These are phyloP conservation scores for Thamnaconus septentrionalis DNA, from an alignment of 2,113 vertebrate genomes.

Conservation along the genomic window DNA sequence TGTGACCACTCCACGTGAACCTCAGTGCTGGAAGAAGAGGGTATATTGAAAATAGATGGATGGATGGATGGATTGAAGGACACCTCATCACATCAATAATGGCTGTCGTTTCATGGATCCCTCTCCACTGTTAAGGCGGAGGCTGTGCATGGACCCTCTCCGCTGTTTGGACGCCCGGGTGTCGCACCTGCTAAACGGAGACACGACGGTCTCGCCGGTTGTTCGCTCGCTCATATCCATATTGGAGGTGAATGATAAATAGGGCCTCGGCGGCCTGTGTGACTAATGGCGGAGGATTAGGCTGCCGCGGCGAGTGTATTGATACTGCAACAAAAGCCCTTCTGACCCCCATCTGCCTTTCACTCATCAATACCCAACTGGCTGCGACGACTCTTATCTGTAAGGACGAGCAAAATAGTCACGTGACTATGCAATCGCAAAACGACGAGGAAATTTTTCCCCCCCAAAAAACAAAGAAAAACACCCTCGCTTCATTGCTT, in stretches of 20 bases:
- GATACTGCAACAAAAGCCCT: constrained; percentile 29
- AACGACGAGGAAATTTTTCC: too few species aligned
- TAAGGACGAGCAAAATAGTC: neutral
- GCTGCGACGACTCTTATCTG: neutral
- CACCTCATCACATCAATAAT: too few species aligned
- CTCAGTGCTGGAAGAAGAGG: too few species aligned
- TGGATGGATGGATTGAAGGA: too few species aligned
- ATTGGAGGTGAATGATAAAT: constrained; percentile 46
- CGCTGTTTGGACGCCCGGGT: too few species aligned
- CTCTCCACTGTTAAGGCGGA: too few species aligned
- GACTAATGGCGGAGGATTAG: constrained; percentile 41
- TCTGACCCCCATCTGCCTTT: neutral
- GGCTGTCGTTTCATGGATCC: too few species aligned
- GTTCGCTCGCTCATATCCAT: constrained; percentile 29
- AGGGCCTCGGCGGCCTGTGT: constrained; percentile 20
- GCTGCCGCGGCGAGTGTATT: constrained; percentile 3
- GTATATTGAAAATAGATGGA: too few species aligned
- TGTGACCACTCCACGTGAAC: too few species aligned
- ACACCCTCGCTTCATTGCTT: neutral
- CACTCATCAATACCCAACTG: constrained; percentile 34
- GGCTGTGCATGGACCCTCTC: too few species aligned
- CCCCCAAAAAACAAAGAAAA: neutral
- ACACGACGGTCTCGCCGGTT: neutral
- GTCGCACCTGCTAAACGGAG: too few species aligned
- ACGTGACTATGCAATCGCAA: too few species aligned